Evolutionary conservation across 1,140 invertebrate genomes (phyloP), one percentile per base, ranked within the genome.

Genomic region (Pemphigus obesinymphae): DNA sequence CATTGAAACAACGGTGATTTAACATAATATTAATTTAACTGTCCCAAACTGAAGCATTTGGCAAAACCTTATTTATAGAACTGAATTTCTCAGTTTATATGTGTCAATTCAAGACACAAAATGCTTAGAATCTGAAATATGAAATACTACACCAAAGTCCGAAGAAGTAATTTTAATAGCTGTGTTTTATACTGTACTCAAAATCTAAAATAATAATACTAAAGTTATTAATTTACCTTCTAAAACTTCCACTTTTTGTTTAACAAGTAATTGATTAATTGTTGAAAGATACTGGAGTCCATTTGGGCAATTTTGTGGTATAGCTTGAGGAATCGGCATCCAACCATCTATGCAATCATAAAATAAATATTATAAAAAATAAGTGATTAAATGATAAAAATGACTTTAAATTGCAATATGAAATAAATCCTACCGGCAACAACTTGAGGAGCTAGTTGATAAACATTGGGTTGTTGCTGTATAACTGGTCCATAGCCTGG

Each of bases 261-360:
- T 92, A 63, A 98, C 90, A 81, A 96, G 88, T 61, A 97, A 88
- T 84, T 95, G 92, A 87, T 97, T 95, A 90, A 97, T 92, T 90
- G 90, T 91, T 87, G 93, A 94, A 88, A 97, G 92, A 90, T 95
- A 97, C 90, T 96, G 95, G 89, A 98, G 92, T 84, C 95, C 96
- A 85, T 91, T 94, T 75, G 94, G 96, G 89, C 93, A 96, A 86
- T 92, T 95, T 89, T 88, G 89, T 87, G 89, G 91, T 66, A 86
- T 84, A 84, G 89, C 90, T 88, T 90, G 89, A 82, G 91, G 93
- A 86, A 91, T 89, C 89, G 88, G 91, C 92, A 94, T 94, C 94
- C 93, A 96, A 83, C 91, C 93, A 91, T 90, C 93, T 94, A 86
- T 15, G 89, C 88, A 83, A 31, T 34, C 80, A 40, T 34, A 40